Evolutionary conservation across 2,113 vertebrate species (phyloP), one percentile per base, ranked within the genome.

Genomic region (Girardinichthys multiradiatus): DNA sequence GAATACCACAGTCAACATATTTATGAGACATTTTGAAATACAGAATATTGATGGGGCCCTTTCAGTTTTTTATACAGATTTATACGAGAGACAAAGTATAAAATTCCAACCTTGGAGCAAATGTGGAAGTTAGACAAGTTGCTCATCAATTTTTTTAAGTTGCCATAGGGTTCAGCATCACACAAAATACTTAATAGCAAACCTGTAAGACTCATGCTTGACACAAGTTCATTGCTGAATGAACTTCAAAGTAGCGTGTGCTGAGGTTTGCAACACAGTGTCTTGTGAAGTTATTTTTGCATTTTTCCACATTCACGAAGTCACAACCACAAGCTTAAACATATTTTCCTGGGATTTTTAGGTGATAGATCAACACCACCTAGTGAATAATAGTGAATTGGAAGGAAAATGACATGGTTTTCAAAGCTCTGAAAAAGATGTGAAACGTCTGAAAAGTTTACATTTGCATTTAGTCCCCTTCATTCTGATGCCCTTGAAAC

Each of bases 171-270:
- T 57, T 48, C 7, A 64, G 51, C n/a, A 66, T 58, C 68, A 76
- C 15, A 71, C 57, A 86, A 73, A 77, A 86, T 74, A 84, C 77
- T 73, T 79, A 65, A 77, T 68, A 77, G 70, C 69, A 74, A 79
- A 82, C 74, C 31, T 39, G 48, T 42, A 28, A 61, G 15, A 45
- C 27, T 71, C 26, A 4, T 37, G 29, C 15, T 68, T 70, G 37
- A 76, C 73, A 45, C 27, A 39, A 64, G 42, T 29, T 14, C 7
- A 72, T 29, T 54, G 76, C 39, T 35, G 39, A 45, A n/a, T n/a
- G n/a, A n/a, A n/a, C n/a, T n/a, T n/a, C n/a, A n/a, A n/a, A n/a
- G 42, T 14, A 45, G 4, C 1, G 42, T 45, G 42, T 45, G 48
- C 48, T 51, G 21, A 8, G 24, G 48, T 51, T 51, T 51, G 1